Percentiles rank a stretch among this genome's conserved stretches.
phyloP scores from a whole-genome alignment of 2,797 vertebrate species.

The Chelonia mydas region DNA sequence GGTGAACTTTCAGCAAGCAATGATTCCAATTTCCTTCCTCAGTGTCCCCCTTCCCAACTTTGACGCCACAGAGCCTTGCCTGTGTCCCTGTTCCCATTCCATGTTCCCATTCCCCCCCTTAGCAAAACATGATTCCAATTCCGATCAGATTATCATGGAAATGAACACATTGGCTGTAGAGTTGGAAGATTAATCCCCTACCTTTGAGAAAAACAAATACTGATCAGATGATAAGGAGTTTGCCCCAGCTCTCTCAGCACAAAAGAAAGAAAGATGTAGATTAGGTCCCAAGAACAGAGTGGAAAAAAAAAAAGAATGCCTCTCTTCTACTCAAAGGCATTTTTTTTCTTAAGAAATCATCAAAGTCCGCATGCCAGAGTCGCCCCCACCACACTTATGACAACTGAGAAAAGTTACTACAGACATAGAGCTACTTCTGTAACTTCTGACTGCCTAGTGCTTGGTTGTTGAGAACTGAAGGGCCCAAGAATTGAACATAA shows the following conservation, averaged over 20 bases:
- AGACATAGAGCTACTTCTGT: background rate
- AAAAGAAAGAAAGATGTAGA: background rate
- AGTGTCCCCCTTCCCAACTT: too few relatives aligned
- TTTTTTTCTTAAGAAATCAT: background rate
- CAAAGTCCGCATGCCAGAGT: background rate
- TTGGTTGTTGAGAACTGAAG: background rate
- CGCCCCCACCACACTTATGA: background rate
- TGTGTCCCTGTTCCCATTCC: too few relatives aligned
- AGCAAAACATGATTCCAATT: too few relatives aligned
- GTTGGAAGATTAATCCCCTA: background rate
- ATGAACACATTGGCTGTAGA: background rate
- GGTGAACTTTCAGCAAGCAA: too few relatives aligned
- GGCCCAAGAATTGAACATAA: background rate
- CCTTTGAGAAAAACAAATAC: background rate
- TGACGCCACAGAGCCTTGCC: too few relatives aligned
- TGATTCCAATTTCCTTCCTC: too few relatives aligned
- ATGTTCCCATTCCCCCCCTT: too few relatives aligned
- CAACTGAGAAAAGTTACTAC: background rate
- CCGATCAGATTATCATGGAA: background rate
- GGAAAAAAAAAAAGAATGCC: background rate
- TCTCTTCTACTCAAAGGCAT: background rate
- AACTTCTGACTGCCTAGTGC: background rate
- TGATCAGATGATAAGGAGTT: background rate
- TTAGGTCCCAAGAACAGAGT: background rate
- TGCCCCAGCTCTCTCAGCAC: background rate